Percentiles rank a stretch among this genome's conserved stretches.
Evolutionary conservation across 2,113 vertebrate species (phyloP).

Genomic region (Aleadryas rufinucha): DNA sequence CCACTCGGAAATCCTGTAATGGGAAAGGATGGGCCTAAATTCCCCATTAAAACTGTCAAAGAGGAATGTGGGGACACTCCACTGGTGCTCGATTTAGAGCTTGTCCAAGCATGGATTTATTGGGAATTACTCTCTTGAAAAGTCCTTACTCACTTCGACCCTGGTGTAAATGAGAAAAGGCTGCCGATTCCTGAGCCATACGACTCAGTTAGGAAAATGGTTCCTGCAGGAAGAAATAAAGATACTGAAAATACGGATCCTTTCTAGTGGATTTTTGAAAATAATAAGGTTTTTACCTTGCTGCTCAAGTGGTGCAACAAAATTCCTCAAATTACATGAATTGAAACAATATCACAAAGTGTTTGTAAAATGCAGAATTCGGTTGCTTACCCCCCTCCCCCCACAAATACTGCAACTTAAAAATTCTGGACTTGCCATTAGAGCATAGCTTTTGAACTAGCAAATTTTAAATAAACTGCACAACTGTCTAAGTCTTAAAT

Average conservation of each 20-base stretch:
- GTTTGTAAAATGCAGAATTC: neutral
- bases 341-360: neutral
- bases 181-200: neutral
- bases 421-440: neutral
- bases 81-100: neutral
- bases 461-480: neutral
- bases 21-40: neutral
- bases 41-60: neutral
- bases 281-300: neutral
- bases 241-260: neutral
- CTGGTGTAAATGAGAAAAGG: neutral
- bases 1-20: accelerated
- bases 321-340: neutral
- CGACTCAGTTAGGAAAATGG: neutral
- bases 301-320: neutral
- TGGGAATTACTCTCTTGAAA: neutral
- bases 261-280: neutral
- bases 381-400: accelerated
- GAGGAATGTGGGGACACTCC: neutral
- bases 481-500: conserved; percentile 4
- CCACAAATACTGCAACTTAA: neutral
- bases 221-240: neutral
- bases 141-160: neutral
- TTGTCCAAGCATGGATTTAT: neutral
- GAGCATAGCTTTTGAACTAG: neutral